Evolutionary conservation across 2,888 invertebrate species (phyloP), one percentile per base, ranked within the genome.

Genomic region (Harpalus rufipes): DNA sequence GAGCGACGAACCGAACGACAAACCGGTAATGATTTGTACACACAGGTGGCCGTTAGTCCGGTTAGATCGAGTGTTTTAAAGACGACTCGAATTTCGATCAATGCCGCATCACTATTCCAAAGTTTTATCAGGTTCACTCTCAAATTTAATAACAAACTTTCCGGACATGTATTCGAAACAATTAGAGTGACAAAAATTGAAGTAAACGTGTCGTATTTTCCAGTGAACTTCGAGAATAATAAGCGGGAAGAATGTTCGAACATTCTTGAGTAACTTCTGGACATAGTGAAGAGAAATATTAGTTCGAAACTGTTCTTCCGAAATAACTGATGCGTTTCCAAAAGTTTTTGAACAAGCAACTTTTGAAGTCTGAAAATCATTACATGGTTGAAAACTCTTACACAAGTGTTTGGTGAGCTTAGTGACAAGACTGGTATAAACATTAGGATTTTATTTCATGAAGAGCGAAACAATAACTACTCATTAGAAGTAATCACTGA

Each of bases 1-100:
- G 72, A 2, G 72, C 72, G 72, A 41, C 72, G 72, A 74, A 81
- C 81, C 44, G 63, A 16, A 39, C 44, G 65, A 41, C 25, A 44
- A 51, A 81, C 81, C 81, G 81, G 81, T 81, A 81, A 81, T 81
- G 81, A 81, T 81, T 81, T 68, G 81, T 81, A 81, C 68, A 81
- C 65, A 81, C 58, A 79, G 61, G 39, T 61, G 58, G 79, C 51
- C 56, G 61, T 39, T 63, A n/a, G 44, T 74, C 72, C 72, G 72
- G 72, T 25, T 14, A 21, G 68, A 65, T 41, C 81, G 81, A 51
- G 51, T 81, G 61, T 79, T 79, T 81, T 65, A 65, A 81, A 81
- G 65, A 51, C 68, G 63, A 44, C 65, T 81, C 63, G 51, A 81
- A 65, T 81, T 81, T 81, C 81, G 16, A 74, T 74, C 72, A 51